A percentile compares a stretch with the other conserved stretches of the same genome.
phyloP scores from a whole-genome alignment of 1,140 invertebrate species.

The Lycorma delicatula region DNA sequence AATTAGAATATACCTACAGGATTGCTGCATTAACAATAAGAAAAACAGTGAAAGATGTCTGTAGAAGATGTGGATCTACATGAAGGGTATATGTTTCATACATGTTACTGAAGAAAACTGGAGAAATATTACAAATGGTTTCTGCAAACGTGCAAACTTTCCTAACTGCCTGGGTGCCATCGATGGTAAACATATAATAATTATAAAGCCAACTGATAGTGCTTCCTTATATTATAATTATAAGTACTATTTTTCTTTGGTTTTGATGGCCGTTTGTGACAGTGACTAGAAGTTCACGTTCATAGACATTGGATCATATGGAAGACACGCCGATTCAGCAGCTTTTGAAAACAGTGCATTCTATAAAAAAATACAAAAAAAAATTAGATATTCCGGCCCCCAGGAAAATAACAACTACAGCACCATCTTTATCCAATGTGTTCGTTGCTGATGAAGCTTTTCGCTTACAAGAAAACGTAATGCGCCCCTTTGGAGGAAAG shows the following conservation, averaged over 20 bases:
- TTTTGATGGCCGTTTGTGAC: constrained; percentile 39
- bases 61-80: neutral
- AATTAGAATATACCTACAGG: neutral
- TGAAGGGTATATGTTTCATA: neutral
- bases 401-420: neutral
- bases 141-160: constrained; percentile 28
- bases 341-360: neutral
- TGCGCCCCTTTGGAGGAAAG: neutral
- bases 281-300: constrained; percentile 38
- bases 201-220: constrained; percentile 36
- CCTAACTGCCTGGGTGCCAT: constrained; percentile 35
- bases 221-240: constrained; percentile 39
- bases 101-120: constrained; percentile 5
- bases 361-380: neutral
- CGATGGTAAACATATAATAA: constrained; percentile 37
- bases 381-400: neutral
- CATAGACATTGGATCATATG: constrained; percentile 37
- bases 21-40: neutral
- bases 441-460: constrained; percentile 4
- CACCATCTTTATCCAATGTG: neutral
- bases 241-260: constrained; percentile 38
- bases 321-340: neutral
- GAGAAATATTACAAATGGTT: constrained; percentile 6
- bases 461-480: neutral
- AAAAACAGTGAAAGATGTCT: neutral